phyloP scores from a whole-genome alignment of 2,888 invertebrate genomes.

The Parascotia fuliginaria region DNA sequence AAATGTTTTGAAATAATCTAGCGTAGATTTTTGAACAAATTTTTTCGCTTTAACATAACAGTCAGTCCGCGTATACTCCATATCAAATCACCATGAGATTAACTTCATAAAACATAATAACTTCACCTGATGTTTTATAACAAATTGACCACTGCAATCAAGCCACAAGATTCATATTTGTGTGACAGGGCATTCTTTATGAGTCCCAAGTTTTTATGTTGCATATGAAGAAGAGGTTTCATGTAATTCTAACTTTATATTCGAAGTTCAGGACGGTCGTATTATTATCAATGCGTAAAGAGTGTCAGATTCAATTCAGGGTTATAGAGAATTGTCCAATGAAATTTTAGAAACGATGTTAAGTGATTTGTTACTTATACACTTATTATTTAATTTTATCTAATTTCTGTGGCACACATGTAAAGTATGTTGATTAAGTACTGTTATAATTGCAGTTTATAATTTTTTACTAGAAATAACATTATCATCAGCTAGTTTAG shows the following conservation, averaged over 20 bases:
- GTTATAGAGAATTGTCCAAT: neutral
- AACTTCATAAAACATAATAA: neutral
- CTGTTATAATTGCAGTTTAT: too few species aligned
- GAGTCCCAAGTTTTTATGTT: conserved; percentile 6
- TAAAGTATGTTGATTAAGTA: too few species aligned
- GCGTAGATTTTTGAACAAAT: too few species aligned
- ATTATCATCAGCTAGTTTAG: too few species aligned
- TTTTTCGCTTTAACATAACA: too few species aligned
- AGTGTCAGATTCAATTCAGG: conserved; percentile 2
- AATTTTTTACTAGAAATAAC: too few species aligned
- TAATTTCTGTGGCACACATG: too few species aligned
- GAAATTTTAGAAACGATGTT: neutral
- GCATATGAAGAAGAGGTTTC: conserved; percentile 3
- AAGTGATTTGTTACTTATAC: too few species aligned
- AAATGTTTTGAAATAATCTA: too few species aligned
- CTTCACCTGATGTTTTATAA: neutral
- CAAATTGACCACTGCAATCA: neutral
- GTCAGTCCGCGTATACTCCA: too few species aligned
- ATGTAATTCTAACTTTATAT: conserved; percentile 13
- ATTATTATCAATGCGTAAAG: conserved; percentile 5
- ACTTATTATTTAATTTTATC: too few species aligned
- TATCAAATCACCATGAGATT: too few species aligned
- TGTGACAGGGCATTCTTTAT: neutral
- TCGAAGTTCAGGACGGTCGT: conserved; percentile 4
- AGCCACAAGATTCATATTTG: neutral